Evolutionary conservation across 2,113 vertebrate species (phyloP), one percentile per base, ranked within the genome.

Genomic region (Anhinga anhinga): DNA sequence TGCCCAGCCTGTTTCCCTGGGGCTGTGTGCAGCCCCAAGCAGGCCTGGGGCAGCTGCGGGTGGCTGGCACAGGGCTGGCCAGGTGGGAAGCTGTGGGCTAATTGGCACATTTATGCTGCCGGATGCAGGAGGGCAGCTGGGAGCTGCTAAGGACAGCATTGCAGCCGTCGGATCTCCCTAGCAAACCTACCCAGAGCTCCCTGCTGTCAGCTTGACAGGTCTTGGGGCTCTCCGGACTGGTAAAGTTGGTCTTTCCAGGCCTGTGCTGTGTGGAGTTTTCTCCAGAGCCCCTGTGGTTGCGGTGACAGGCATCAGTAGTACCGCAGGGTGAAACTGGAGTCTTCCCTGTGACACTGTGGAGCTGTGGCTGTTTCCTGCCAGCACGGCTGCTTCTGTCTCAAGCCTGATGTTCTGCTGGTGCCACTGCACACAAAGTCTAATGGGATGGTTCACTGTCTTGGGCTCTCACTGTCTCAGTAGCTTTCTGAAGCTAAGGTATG

Each of bases 361-460:
- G 58, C 42, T 45, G 69, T 23, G 29, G 21, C 70, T 62, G 27
- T 44, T 44, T 23, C 63, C 9, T 44, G 32, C 29, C 29, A 9
- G 38, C 2, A 0, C 1, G 5, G 21, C 69, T 16, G 25, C 36
- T 17, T 20, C 59, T n/a, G 66, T 15, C 29, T 73, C 21, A 5
- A 29, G 52, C 16, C 63, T 20, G 8, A 8, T 40, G 86, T 27
- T 56, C 47, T 62, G 47, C 45, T 55, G n/a, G 45, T 52, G 36
- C 50, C 7, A 0, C 50, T 38, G 74, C 32, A 13, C 0, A 1
- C 30, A 1, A 7, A 42, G 27, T 18, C 25, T 67, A 7, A 1
- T 1, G 11, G 22, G 27, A 3, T 6, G 4, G 10, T 7, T 67
- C 32, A 3, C 20, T n/a, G 49, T 22, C 47, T 13, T 2, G 55